Conservation (phyloP, 2,797 vertebrate species). For the Micrastur ruficollis region DNA sequence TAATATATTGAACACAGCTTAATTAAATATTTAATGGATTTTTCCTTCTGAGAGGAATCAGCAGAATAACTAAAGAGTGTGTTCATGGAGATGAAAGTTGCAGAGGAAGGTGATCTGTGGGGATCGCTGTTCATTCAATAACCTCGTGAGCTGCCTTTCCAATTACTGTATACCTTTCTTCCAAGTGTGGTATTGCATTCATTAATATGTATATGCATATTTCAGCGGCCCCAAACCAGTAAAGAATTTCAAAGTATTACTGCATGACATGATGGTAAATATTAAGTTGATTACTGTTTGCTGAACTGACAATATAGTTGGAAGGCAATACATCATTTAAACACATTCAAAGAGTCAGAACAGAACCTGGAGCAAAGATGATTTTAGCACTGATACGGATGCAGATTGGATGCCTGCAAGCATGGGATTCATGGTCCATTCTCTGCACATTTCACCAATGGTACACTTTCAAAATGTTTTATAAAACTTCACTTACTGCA, state of each 20-base stretch:
- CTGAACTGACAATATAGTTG: neutral
- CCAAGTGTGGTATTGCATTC: neutral
- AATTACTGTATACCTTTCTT: neutral
- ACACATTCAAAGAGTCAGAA: neutral
- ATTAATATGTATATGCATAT: neutral
- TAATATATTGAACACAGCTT: conserved; percentile 1
- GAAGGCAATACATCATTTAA: neutral
- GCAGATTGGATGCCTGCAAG: neutral
- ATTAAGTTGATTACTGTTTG: neutral
- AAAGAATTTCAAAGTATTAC: neutral
- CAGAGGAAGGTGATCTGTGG: neutral
- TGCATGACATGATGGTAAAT: neutral
- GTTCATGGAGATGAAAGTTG: neutral
- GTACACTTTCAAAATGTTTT: neutral
- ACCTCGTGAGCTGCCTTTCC: neutral
- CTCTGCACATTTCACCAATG: neutral
- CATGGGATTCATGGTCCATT: neutral
- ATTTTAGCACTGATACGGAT: neutral
- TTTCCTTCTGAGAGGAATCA: neutral
- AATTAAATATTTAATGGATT: conserved; percentile 55
- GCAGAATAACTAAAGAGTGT: neutral
- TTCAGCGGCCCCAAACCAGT: neutral
- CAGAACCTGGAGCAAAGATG: neutral
- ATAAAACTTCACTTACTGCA: neutral
- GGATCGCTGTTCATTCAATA: neutral